Evolutionary conservation across 2,888 invertebrate species (phyloP).

Genomic region (Acleris sparsana): DNA sequence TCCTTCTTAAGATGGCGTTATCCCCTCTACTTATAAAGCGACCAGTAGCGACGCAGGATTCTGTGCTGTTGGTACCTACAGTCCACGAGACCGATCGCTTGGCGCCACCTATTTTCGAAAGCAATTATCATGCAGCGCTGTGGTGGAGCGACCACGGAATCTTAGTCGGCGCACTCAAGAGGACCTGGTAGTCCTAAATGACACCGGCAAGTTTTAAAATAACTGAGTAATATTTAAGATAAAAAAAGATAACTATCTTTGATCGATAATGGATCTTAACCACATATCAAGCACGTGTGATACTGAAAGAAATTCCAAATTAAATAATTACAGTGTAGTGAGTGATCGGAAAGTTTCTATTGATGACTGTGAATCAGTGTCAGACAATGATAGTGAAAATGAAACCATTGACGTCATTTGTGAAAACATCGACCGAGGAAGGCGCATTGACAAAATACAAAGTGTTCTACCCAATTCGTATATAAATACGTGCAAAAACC

Average conservation of each 20-base stretch:
- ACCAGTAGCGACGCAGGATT: constrained; percentile 74
- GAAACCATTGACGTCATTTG: constrained; percentile 78
- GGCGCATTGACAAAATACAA: constrained; percentile 47
- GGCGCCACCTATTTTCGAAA: constrained; percentile 80
- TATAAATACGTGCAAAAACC: constrained; percentile 52
- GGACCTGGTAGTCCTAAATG: constrained; percentile 3
- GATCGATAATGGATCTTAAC: constrained; percentile 61
- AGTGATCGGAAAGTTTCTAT: constrained; percentile 41
- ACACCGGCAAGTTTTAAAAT: not conserved
- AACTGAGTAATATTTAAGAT: constrained; percentile 2
- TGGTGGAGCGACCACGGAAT: constrained; percentile 47
- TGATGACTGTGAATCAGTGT: constrained; percentile 65
- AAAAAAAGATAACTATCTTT: not conserved
- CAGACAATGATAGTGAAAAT: constrained; percentile 75
- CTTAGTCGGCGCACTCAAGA: constrained; percentile 45
- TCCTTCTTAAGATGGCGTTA: constrained; percentile 79
- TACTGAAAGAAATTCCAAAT: constrained; percentile 51
- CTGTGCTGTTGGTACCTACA: constrained; percentile 71
- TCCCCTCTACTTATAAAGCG: constrained; percentile 64
- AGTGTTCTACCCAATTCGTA: constrained; percentile 49
- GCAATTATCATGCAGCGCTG: constrained; percentile 72
- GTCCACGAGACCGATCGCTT: constrained; percentile 46
- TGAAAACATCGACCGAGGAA: constrained; percentile 67
- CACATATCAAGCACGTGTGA: constrained; percentile 79
- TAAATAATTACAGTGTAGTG: constrained; percentile 45